Evolutionary conservation across 2,888 invertebrate genomes (phyloP), one percentile per base, ranked within the genome.

Genomic region (Amiota minor): DNA sequence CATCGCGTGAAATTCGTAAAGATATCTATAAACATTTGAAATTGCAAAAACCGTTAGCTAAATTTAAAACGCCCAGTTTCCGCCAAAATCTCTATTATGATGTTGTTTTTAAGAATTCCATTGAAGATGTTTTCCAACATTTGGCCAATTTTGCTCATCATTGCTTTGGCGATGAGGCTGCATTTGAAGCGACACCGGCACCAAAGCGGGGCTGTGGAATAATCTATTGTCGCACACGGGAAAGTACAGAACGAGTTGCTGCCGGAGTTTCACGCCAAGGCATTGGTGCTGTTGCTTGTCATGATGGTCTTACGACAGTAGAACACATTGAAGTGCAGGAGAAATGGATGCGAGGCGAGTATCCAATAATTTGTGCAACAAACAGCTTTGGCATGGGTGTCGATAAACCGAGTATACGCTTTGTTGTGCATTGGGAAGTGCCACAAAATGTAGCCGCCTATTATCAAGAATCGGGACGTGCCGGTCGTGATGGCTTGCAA

Each of bases 151-250:
- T 50, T 14, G 50, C n/a, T 23, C 23, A 23, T 23, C 23, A 23
- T 23, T 23, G 23, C 23, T 23, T 3, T 67, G 90, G 91, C 53
- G 91, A 92, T 14, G 76, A 79, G 1, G 75, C 79, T 0, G 78
- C 82, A n/a, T 83, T 84, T 55, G 82, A 82, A 49, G 78, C 77
- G 0, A 46, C 77, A 11, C 76, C 87, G 0, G 76, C 81, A 6
- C 12, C 80, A 0, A 83, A 86, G 76, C 91, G 93, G 65, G 91
- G 91, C 18, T 96, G 96, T 89, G 98, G 96, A 6, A 98, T 99
- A 81, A 93, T 99, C 73, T 99, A 99, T 89, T 98, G 98, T 88
- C 92, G 99, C 76, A 98, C 98, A 0, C 91, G 98, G 76, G 97
- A 23, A 1, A 23, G 23, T 23, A 23, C 23, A 23, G 23, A 23